Evolutionary conservation across 2,797 vertebrate species (phyloP).

Genomic region (Rhabdomys pumilio): DNA sequence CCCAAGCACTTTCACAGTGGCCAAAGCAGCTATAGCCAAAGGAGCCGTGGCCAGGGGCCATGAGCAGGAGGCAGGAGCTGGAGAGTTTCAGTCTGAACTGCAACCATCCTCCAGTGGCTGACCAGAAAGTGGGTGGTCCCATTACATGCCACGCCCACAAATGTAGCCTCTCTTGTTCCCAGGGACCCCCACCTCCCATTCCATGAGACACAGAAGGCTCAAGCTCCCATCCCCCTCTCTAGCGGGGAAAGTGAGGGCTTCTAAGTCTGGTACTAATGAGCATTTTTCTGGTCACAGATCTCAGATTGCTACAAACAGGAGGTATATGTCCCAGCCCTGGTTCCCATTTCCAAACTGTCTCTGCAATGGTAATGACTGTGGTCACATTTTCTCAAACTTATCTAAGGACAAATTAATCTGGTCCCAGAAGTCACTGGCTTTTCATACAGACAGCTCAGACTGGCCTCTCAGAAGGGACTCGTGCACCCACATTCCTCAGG

Average conservation of each 20-base stretch:
- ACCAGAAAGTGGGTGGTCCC: background rate
- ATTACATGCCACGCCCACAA: background rate
- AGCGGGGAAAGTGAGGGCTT: background rate
- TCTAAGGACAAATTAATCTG: background rate
- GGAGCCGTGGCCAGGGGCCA: background rate
- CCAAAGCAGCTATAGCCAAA: background rate
- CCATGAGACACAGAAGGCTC: background rate
- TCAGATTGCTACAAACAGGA: background rate
- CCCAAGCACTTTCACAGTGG: background rate
- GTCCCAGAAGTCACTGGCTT: conserved; percentile 28
- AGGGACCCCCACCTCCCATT: background rate
- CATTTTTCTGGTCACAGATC: background rate
- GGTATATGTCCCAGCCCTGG: background rate
- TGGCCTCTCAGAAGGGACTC: background rate
- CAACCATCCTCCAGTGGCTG: background rate
- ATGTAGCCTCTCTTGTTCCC: background rate
- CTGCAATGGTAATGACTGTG: background rate
- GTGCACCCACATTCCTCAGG: background rate
- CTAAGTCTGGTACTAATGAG: background rate
- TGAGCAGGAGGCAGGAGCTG: background rate
- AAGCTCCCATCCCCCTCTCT: background rate
- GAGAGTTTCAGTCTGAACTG: background rate
- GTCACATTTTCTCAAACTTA: background rate
- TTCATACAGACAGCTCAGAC: background rate
- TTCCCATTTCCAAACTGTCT: background rate